phyloP scores from a whole-genome alignment of 2,888 invertebrate species.

The Mystacides longicornis region DNA sequence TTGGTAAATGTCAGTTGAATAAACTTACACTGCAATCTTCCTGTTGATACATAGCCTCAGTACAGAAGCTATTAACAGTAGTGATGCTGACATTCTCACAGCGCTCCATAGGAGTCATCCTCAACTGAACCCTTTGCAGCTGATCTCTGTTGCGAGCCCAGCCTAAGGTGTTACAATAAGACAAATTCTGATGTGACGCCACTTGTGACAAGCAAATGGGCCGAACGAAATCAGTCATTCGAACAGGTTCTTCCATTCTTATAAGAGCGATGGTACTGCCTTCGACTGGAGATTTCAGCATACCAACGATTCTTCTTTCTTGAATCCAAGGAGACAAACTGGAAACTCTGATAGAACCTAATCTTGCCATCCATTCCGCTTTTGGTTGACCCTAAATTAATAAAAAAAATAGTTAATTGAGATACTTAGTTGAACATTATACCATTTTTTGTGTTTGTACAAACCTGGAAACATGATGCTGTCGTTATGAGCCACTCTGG shows the following conservation, averaged over 20 bases:
- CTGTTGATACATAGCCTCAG: constrained; percentile 69
- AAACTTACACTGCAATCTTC: constrained; percentile 76
- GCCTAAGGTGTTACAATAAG: constrained; percentile 74
- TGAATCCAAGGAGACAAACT: constrained; percentile 84
- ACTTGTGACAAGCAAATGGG: constrained; percentile 69
- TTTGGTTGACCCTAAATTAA: constrained; percentile 64
- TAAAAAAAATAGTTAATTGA: neutral
- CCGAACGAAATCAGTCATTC: constrained; percentile 74
- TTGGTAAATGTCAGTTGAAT: no score
- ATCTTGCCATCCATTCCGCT: constrained; percentile 77
- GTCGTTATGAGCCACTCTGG: constrained; percentile 81
- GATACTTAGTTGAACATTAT: neutral
- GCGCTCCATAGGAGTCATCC: constrained; percentile 67
- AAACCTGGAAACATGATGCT: constrained; percentile 72
- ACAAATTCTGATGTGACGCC: constrained; percentile 30
- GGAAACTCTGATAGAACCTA: constrained; percentile 68
- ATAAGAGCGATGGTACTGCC: constrained; percentile 79
- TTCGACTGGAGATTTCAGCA: constrained; percentile 84
- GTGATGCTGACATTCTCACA: constrained; percentile 83
- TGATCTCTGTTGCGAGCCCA: constrained; percentile 82
- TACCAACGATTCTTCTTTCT: constrained; percentile 72
- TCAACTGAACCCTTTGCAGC: constrained; percentile 71
- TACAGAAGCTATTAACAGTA: constrained; percentile 74
- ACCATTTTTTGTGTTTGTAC: no score
- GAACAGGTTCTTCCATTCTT: constrained; percentile 67